Percentiles rank a stretch among this genome's conserved stretches.
phyloP scores from a whole-genome alignment of 2,797 vertebrate genomes.

The Bradypus variegatus region DNA sequence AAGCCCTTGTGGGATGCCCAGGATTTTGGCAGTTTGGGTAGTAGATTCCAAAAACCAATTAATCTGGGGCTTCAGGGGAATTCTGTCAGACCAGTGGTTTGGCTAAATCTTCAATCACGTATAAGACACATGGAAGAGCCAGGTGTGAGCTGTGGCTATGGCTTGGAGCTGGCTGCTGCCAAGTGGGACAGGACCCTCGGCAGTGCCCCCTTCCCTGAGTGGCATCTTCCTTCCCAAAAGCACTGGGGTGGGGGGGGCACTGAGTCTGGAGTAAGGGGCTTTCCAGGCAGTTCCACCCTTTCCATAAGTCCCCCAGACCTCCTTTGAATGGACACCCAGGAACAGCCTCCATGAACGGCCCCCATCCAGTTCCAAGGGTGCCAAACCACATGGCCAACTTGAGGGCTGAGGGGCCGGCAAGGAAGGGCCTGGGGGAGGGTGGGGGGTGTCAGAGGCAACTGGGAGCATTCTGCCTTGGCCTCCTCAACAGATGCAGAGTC shows the following conservation, averaged over 20 bases:
- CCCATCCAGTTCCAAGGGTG: background rate
- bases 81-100: background rate
- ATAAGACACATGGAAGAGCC: background rate
- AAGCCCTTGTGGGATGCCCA: background rate
- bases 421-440: background rate
- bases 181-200: rapidly evolving
- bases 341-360: rapidly evolving
- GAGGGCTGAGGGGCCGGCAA: too few species aligned
- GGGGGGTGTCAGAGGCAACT: background rate
- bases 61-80: background rate
- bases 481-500: background rate
- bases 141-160: background rate
- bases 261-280: too few species aligned
- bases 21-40: background rate
- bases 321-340: background rate
- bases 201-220: too few species aligned
- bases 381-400: background rate
- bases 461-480: background rate
- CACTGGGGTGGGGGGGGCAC: background rate
- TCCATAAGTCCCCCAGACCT: background rate
- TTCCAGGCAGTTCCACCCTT: background rate
- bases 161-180: background rate
- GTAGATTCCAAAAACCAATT: slow-evolving; percentile 22
- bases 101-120: background rate
- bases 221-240: background rate